Evolutionary conservation across 2,797 vertebrate species (phyloP), one percentile per base, ranked within the genome.

Genomic region (Glossophaga mutica): DNA sequence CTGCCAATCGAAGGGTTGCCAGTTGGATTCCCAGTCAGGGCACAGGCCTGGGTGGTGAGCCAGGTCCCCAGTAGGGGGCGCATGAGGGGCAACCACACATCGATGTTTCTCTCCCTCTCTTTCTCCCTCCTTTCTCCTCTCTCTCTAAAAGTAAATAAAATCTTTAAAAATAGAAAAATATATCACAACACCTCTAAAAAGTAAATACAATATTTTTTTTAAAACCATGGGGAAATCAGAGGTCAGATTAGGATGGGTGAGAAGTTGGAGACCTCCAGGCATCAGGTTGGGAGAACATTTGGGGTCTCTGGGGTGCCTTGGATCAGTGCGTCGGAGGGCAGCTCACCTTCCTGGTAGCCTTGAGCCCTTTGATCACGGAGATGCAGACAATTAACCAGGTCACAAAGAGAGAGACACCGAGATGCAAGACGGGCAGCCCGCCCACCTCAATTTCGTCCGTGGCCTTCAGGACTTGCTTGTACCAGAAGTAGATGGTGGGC

Each of bases 401-500:
- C 44, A 68, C 29, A 26, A 88, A 50, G 37, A 94, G 29, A 70
- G n/a, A 84, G 21, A 59, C 0, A 22, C 37, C 37, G 34, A 97
- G 84, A 19, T 89, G 78, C 3, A 32, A 0, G 32, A 78, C 6
- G 0, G 94, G 87, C 1, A 57, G 37, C 21, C 94, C 94, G 11
- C 39, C 42, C 0, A 52, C 6, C 50, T 94, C 68, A 0, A 97
- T 89, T 55, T 91, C 73, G 16, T 88, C 78, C 5, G 83, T 18
- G 46, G 70, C 79, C 59, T 68, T 52, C 92, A 97, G 2, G 9
- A 90, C 44, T 6, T 73, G 16, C 16, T 46, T 62, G 87, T 95
- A 97, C 96, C 96, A 96, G 94, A 93, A 97, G 84, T 94, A 96
- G 0, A 21, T 46, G 15, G 92, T 39, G 19, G 95, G 3, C 10